phyloP scores from a whole-genome alignment of 2,797 vertebrate species.

The Orientallactaga sibirica region DNA sequence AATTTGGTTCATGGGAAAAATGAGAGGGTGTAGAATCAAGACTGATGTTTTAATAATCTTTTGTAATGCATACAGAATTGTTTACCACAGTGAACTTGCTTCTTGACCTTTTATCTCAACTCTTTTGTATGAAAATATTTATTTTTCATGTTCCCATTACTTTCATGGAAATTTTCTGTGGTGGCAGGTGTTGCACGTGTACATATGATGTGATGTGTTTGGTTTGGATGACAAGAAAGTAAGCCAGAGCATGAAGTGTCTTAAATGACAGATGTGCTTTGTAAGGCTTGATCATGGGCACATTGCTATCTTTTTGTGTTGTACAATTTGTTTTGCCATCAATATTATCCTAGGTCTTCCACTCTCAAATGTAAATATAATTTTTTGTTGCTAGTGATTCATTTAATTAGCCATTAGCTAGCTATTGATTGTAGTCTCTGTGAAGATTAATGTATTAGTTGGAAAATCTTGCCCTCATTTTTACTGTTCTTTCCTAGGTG shows the following conservation, averaged over 20 bases:
- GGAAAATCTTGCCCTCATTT: not conserved
- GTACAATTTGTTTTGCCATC: conserved; percentile 20
- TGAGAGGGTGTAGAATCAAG: not conserved
- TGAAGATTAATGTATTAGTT: not conserved
- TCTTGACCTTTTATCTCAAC: not conserved
- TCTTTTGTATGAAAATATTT: not conserved
- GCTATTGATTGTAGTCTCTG: conserved; percentile 64
- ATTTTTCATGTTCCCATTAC: not conserved
- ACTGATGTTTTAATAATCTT: not conserved
- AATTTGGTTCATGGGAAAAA: not conserved
- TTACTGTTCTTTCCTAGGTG: conserved; percentile 1
- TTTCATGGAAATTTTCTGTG: conserved; percentile 57
- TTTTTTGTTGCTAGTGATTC: conserved; percentile 65
- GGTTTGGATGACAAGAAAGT: conserved; percentile 62
- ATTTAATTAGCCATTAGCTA: conserved; percentile 74
- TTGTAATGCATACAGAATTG: not conserved
- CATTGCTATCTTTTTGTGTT: conserved; percentile 15
- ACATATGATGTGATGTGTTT: conserved; percentile 14
- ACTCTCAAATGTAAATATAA: not conserved
- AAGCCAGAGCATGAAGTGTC: conserved; percentile 34
- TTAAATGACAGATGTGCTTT: conserved; percentile 61
- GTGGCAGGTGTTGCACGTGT: not conserved
- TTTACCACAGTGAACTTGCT: not conserved
- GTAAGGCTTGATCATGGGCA: conserved; percentile 60
- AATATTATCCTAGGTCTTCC: conserved; percentile 56